Base-by-base conservation (phyloP, 2,797 vertebrate species). In the Psittacula echo region DNA sequence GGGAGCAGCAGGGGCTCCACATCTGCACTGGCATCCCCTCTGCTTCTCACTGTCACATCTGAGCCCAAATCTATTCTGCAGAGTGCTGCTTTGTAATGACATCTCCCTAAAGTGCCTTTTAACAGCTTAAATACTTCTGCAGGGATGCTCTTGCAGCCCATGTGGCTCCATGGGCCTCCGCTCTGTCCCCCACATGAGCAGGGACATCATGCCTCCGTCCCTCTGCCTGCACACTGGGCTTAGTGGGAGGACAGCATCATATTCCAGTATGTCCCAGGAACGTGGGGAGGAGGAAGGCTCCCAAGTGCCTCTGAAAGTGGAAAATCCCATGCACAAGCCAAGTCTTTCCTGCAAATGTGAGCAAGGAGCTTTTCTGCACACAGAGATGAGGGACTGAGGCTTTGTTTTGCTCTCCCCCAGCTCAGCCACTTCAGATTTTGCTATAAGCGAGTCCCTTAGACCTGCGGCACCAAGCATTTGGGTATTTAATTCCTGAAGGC, bases 21-120 rank as follows among this genome's bases (percentile, higher is more conserved):
- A 0, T 82, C 58, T 56, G 42, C 8, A 5, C 30, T 76, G 1
- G 0, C 34, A 54, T 80, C 61, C 70, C 66, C 34, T 37, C 66
- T 9, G 39, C 70, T 94, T 65, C 77, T 93, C 2, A 4, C 51
- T 13, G 0, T 77, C 53, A 20, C 47, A 37, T 87, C 86, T 77
- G 76, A 95, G 50, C 62, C 76, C 81, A 90, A 93, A 97, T 96
- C 92, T 95, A 30, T 97, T 96, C 93, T 96, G 95, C 96, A 97
- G 96, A 97, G 66, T 9, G 0, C 29, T 26, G 13, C 62, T 77
- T 64, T 73, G 75, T 83, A 91, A 94, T 2, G 27, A 8, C 66
- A 82, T 68, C 76, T 72, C 84, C 65, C 77, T 50, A 42, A 73
- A 53, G 2, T 4, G 34, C 64, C 74, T 87, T 74, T 53, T 29